Base-by-base conservation (phyloP, 1,140 invertebrate species). In the Bombus turneri region DNA sequence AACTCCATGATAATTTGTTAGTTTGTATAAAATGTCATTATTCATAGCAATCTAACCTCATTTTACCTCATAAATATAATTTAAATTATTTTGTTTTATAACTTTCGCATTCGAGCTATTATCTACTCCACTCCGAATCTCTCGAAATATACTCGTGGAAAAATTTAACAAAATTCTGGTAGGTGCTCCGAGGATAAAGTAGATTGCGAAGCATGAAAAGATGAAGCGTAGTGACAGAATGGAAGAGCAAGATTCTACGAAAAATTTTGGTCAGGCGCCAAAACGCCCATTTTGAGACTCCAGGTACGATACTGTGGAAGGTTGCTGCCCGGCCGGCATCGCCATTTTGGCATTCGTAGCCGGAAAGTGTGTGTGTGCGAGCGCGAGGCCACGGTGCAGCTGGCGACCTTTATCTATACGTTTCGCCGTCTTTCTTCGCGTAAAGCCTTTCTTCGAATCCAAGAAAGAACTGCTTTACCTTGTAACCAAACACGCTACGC, bases 331-430 rank as follows among this genome's bases (percentile, higher is more conserved):
- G 91, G 90, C 92, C 93, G 93, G 87, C 74, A 77, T 93, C 95
- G 95, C 95, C 95, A 95, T 95, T 95, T 95, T 95, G 94, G 93
- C 93, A 95, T 92, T 91, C 91, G 89, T 90, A 91, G 92, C 89
- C 92, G 92, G 92, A 93, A 94, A 93, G 92, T 92, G 88, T 90
- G 89, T 87, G 88, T 47, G 53, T 34, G 57, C 91, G n/a, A n/a
- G 90, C 89, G 82, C 81, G 87, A 87, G 90, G 86, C 84, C 83
- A 87, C 86, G 89, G 69, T 86, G 80, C 91, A 92, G 91, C 92
- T 91, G 92, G 87, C 92, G 89, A 92, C 90, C 89, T 90, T 90
- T 91, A 92, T 91, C 88, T 89, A 81, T 34, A 47, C 81, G 57
- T 84, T 90, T 87, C 84, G 76, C 83, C 79, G 68, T 62, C 75